Evolutionary conservation across 2,113 vertebrate species (phyloP).

Genomic region (Melanerpes aurifrons): DNA sequence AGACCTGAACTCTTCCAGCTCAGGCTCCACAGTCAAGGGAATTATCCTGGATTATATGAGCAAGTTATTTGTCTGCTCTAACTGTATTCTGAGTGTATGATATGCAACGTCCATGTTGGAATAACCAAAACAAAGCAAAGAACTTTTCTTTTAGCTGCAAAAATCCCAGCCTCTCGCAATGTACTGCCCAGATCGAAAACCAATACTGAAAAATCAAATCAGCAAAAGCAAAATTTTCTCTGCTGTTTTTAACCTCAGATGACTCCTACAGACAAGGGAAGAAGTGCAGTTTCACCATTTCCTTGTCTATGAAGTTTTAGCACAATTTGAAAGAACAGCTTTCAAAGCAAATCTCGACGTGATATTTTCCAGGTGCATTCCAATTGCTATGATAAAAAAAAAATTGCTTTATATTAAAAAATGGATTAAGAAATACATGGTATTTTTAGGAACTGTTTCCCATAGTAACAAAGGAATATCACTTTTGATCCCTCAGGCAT

Average conservation of each 20-base stretch:
- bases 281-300: not conserved
- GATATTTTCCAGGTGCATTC: not conserved
- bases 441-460: not conserved
- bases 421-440: not conserved
- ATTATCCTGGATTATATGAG: not conserved
- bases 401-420: not conserved
- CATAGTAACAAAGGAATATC: not conserved
- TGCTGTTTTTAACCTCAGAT: conserved; percentile 29
- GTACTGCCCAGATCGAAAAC: conserved; percentile 79
- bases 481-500: not conserved
- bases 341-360: not conserved
- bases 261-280: not conserved
- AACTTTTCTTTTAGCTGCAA: conserved; percentile 68
- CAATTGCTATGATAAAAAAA: not conserved
- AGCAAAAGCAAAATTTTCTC: conserved; percentile 71
- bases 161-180: conserved; percentile 67
- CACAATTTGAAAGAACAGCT: not conserved
- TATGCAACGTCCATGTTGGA: conserved; percentile 8
- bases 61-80: not conserved
- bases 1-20: not conserved
- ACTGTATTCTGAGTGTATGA: not conserved
- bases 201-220: conserved; percentile 80
- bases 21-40: not conserved
- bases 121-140: conserved; percentile 67
- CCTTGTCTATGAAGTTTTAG: not conserved